Percentiles rank a stretch among this genome's conserved stretches.
phyloP scores from a whole-genome alignment of 2,888 invertebrate genomes.

The Drosophila hamatofila region DNA sequence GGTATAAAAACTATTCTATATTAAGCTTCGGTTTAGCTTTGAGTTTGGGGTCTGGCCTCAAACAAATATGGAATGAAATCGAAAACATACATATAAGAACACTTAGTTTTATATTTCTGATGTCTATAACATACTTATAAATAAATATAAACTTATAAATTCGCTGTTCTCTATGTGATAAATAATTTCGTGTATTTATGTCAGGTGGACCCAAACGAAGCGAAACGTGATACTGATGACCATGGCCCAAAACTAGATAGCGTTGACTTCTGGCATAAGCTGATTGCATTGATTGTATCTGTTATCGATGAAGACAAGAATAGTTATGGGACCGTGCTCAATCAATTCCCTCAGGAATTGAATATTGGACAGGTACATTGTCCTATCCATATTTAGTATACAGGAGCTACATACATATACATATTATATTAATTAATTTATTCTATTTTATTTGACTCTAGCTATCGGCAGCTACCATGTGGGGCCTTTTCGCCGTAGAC shows the following conservation, averaged over 20 bases:
- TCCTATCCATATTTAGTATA: no score
- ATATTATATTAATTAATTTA: no score
- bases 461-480: conserved; percentile 98
- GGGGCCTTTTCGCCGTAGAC: conserved; percentile 98
- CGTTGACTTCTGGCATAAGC: conserved; percentile 99
- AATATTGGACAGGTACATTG: conserved; percentile 96
- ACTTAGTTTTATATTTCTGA: not conserved
- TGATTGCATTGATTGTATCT: conserved; percentile 98
- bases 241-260: conserved; percentile 94
- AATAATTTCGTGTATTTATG: not conserved
- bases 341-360: conserved; percentile 99
- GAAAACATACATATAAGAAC: no score
- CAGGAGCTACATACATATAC: not conserved
- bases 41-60: no score
- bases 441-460: conserved; percentile 81
- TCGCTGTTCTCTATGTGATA: not conserved
- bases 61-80: no score
- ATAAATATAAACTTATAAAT: not conserved
- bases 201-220: conserved; percentile 95
- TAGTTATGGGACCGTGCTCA: conserved; percentile 98
- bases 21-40: no score
- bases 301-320: conserved; percentile 99
- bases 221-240: conserved; percentile 94
- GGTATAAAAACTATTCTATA: no score
- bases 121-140: no score